Conservation (phyloP, 1,140 invertebrate genomes). For the Wasmannia auropunctata region DNA sequence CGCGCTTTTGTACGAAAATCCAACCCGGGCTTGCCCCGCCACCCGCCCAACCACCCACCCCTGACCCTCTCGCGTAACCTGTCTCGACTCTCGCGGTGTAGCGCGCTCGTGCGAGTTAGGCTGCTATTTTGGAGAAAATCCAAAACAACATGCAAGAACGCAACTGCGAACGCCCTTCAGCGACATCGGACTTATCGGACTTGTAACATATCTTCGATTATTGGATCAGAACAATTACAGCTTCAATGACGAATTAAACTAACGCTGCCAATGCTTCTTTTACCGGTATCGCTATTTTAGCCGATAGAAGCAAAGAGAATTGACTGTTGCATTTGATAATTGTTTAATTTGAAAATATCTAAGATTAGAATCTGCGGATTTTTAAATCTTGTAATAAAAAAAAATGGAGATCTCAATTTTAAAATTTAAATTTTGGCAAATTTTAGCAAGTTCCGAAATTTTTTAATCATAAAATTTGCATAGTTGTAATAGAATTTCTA, state of each 20-base stretch:
- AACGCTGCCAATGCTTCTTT: background rate
- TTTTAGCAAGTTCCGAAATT: background rate
- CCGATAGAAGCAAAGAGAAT: slow-evolving; percentile 25
- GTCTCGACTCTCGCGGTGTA: slow-evolving; percentile 34
- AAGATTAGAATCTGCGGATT: background rate
- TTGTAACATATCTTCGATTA: slow-evolving; percentile 54
- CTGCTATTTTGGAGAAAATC: slow-evolving; percentile 70
- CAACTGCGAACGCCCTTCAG: background rate
- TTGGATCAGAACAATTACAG: background rate
- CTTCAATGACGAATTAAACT: background rate
- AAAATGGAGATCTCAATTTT: background rate
- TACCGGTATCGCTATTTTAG: slow-evolving; percentile 9
- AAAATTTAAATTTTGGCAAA: background rate
- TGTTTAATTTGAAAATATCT: background rate
- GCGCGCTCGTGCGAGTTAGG: slow-evolving; percentile 31
- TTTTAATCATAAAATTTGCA: background rate
- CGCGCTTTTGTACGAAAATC: slow-evolving; percentile 69
- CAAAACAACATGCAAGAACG: slow-evolving; percentile 70
- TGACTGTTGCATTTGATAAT: background rate
- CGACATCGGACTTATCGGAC: background rate
- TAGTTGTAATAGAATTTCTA: background rate
- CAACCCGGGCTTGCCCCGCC: slow-evolving; percentile 47
- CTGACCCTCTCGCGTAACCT: slow-evolving; percentile 40
- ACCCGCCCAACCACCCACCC: background rate
- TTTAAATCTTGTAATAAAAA: background rate